Evolutionary conservation across 2,113 vertebrate genomes (phyloP), one percentile per base, ranked within the genome.

Genomic region (Microcebus murinus): DNA sequence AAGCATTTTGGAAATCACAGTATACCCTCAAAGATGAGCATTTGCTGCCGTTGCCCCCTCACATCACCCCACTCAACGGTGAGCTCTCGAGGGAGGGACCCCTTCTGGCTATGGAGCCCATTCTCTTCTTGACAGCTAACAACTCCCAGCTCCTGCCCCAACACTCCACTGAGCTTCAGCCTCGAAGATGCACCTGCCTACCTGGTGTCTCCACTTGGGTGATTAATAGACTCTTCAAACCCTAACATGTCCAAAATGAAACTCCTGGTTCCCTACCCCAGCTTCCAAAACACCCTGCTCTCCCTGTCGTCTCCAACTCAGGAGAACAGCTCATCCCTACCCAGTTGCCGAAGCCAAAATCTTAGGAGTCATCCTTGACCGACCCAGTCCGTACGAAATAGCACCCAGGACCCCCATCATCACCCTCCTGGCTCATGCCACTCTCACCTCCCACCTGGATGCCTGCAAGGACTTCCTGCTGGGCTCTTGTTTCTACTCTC

Each of bases 61-160:
- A 17, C 3, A 1, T 52, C 39, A 4, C 6, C 34, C 4, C 2
- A 39, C 42, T 55, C 27, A 4, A 39, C n/a, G 1, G 2, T 6
- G 61, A 73, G 61, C 55, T 55, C 79, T 67, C 0, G 0, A 67
- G 8, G 29, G 34, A 1, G 1, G 36, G 36, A 36, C 36, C 36
- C 36, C 36, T 36, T 36, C 36, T 36, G 36, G 14, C 73, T 0
- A 1, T 29, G 25, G 45, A 76, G 27, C 48, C 15, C 14, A 29
- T 48, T 76, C 59, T 76, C 31, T 48, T 84, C 80, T 55, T 73
- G 55, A 87, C 39, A 39, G 83, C 45, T 65, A 29, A 36, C 71
- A 57, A 21, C 77, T n/a, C 45, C n/a, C 59, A 48, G 91, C 20
- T 29, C 63, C 57, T 5, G 7, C n/a, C 76, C 57, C 39, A 86